Evolutionary conservation across 2,113 vertebrate genomes (phyloP), one percentile per base, ranked within the genome.

Genomic region (Gymnogyps californianus): DNA sequence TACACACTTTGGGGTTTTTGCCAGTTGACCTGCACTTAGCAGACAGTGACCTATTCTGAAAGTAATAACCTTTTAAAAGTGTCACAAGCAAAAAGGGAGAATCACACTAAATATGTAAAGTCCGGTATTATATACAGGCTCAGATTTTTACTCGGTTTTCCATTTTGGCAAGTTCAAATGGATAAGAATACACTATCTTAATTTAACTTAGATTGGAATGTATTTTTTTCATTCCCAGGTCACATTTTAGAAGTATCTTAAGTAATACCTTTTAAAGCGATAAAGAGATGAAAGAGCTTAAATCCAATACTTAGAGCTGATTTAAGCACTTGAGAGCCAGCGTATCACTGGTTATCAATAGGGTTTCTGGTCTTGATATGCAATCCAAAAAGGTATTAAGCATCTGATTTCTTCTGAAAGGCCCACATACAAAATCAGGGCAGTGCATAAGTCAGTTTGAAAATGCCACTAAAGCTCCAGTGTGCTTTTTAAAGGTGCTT

Each of bases 11-110:
- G n/a, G 57, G 42, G 38, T 59, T 86, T 96, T 77, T 91, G 62
- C 70, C 78, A 80, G 89, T 13, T 93, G 93, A 95, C 71, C 82
- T 70, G 84, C 58, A 93, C 91, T 96, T 89, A 93, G 75, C 62
- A 93, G 77, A 87, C 9, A 77, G 58, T 36, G 77, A 79, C 66
- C 79, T 95, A 40, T 42, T 91, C 84, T 66, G 74, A 58, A 96
- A 91, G 87, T n/a, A 89, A 78, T 44, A 95, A 80, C 17, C 61
- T 96, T 79, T 83, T 52, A 89, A 82, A 91, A 92, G 81, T 65
- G 28, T 82, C 66, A 82, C 28, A 70, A 77, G 52, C 3, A 65
- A 91, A 93, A 96, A 83, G 13, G 6, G 18, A 91, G 70, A 83
- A 58, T 58, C 57, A 66, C 47, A 51, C 40, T 38, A 79, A 65